phyloP scores from a whole-genome alignment of 2,888 invertebrate species.

The Philaethria dido region DNA sequence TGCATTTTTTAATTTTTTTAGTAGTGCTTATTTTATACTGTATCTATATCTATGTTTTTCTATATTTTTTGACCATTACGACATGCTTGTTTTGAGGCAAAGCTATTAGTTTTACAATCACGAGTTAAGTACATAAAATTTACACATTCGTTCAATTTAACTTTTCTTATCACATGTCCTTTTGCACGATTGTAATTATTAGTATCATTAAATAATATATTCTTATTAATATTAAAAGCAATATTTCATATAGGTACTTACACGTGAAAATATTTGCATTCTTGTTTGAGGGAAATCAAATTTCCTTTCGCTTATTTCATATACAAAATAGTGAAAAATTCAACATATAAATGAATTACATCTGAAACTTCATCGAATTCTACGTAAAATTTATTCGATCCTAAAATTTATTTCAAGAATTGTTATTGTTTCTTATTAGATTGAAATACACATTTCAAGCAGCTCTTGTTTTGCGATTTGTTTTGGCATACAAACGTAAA shows the following conservation, averaged over 20 bases:
- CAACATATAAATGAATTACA: not conserved
- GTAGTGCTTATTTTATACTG: not conserved
- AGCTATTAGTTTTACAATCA: conserved; percentile 34
- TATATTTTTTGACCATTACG: too few relatives aligned
- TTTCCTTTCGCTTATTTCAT: not conserved
- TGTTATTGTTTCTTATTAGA: conserved; percentile 43
- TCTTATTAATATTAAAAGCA: not conserved
- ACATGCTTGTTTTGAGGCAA: conserved; percentile 23
- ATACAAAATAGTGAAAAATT: not conserved
- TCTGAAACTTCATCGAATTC: not conserved
- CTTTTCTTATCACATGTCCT: conserved; percentile 4
- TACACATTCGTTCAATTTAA: conserved; percentile 8
- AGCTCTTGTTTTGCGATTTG: conserved; percentile 40
- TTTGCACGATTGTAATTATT: conserved; percentile 26
- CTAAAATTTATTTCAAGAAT: conserved; percentile 29
- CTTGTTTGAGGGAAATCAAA: not conserved
- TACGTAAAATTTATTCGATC: conserved; percentile 13
- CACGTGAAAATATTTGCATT: not conserved
- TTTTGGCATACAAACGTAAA: conserved; percentile 43
- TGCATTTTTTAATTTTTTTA: conserved; percentile 3
- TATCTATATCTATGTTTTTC: too few relatives aligned
- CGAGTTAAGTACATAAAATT: conserved; percentile 25
- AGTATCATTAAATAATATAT: conserved; percentile 4
- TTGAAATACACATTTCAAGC: conserved; percentile 39
- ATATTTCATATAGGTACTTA: too few relatives aligned